Conservation (phyloP, 2,797 vertebrate species). For the Microchirus variegatus region DNA sequence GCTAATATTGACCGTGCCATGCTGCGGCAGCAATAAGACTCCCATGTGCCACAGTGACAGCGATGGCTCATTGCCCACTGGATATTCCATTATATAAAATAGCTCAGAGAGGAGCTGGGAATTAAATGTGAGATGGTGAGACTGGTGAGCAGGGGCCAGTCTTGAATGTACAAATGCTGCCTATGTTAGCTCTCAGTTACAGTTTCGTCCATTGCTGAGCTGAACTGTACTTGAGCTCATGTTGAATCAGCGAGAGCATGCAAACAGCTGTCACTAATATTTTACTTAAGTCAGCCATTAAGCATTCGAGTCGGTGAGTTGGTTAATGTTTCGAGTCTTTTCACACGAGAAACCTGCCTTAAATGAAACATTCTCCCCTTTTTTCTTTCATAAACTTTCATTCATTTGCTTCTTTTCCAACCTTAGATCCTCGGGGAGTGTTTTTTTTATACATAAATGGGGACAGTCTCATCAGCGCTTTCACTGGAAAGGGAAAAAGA, state of each 20-base stretch:
- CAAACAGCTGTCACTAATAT: conserved; percentile 13
- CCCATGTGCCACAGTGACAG: conserved; percentile 21
- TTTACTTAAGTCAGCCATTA: conserved; percentile 15
- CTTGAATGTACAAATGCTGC: conserved; percentile 31
- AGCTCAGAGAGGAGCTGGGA: conserved; percentile 13
- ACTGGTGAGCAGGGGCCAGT: conserved; percentile 1
- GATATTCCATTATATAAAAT: conserved; percentile 53
- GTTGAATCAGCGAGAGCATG: conserved; percentile 26
- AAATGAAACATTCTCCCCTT: no score
- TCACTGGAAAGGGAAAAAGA: conserved; percentile 16
- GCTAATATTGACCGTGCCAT: conserved; percentile 57
- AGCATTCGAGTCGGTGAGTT: conserved; percentile 1
- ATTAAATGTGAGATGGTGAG: conserved; percentile 23
- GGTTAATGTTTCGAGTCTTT: neutral
- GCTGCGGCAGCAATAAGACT: neutral
- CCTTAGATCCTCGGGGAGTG: neutral
- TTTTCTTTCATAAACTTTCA: no score
- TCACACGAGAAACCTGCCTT: no score
- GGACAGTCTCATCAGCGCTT: conserved; percentile 28
- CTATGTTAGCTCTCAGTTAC: conserved; percentile 29
- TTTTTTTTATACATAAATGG: conserved; percentile 9
- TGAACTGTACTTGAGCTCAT: conserved; percentile 17
- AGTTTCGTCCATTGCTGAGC: conserved; percentile 22
- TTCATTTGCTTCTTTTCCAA: neutral
- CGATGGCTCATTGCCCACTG: conserved; percentile 40